Percentiles rank a stretch among this genome's conserved stretches.
These are phyloP conservation scores for Alauda arvensis DNA, from an alignment of 2,797 vertebrate species.

Conservation along the genomic window DNA sequence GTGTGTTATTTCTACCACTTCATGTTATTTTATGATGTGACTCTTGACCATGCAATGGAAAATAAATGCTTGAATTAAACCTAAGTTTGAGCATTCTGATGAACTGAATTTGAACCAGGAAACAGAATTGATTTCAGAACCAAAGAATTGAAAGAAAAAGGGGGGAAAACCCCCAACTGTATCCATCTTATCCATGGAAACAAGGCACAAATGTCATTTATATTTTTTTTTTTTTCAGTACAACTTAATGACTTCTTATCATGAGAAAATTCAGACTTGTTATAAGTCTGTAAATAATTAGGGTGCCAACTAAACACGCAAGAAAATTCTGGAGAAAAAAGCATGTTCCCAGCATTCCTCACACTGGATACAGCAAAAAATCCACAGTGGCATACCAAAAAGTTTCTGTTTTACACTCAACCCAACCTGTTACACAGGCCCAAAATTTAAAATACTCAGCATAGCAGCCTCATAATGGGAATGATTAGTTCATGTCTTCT, in stretches of 20 bases:
- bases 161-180: fast-evolving
- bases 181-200: not conserved
- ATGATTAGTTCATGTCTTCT: not conserved
- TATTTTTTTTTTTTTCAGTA: not conserved
- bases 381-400: not conserved
- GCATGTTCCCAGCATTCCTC: not conserved
- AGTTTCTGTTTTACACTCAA: not conserved
- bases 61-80: not conserved
- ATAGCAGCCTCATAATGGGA: not conserved
- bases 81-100: not conserved
- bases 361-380: not conserved
- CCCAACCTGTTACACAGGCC: not conserved
- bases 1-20: not conserved
- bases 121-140: not conserved
- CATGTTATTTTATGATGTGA: not conserved
- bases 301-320: not conserved
- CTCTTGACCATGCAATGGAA: not conserved
- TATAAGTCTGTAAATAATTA: not conserved
- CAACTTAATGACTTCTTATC: not conserved
- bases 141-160: not conserved
- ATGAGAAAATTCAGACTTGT: not conserved
- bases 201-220: not conserved
- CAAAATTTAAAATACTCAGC: not conserved
- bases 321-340: not conserved
- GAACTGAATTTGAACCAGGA: not conserved